Conservation (phyloP, 2,797 vertebrate genomes). For the Acipenser oxyrinchus region DNA sequence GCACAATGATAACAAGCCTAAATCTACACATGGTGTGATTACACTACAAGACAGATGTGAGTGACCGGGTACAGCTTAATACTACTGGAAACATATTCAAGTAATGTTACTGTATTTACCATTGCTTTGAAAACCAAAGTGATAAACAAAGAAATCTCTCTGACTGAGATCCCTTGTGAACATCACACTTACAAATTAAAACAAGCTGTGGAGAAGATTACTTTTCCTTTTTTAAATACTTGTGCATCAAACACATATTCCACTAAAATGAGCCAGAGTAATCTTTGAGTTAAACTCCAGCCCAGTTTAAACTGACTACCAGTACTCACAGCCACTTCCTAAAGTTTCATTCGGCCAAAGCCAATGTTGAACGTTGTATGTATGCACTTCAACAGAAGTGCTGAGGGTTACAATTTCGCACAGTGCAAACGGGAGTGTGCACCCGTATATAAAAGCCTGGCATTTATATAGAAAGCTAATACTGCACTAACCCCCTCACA, state of each 20-base stretch:
- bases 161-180: not conserved
- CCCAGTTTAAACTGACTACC: constrained; percentile 59
- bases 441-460: not conserved
- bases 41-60: too few species aligned
- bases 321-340: constrained; percentile 51
- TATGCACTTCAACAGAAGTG: constrained; percentile 37
- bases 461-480: not conserved
- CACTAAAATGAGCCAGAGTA: constrained; percentile 49
- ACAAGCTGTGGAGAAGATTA: constrained; percentile 49
- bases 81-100: not conserved
- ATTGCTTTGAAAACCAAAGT: not conserved
- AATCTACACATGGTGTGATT: too few species aligned
- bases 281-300: constrained; percentile 51
- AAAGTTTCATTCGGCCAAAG: constrained; percentile 43
- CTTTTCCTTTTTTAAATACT: constrained; percentile 57
- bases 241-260: constrained; percentile 62
- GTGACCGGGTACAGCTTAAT: too few species aligned
- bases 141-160: not conserved
- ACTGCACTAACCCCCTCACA: too few species aligned
- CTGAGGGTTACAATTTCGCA: constrained; percentile 24
- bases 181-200: constrained; percentile 36
- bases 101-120: not conserved
- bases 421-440: not conserved
- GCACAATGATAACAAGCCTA: too few species aligned
- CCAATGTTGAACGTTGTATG: constrained; percentile 46